Percentiles rank a stretch among this genome's conserved stretches.
These are phyloP conservation scores for Poeciliopsis infans DNA, from an alignment of 2,797 vertebrate genomes.

Conservation along the genomic window DNA sequence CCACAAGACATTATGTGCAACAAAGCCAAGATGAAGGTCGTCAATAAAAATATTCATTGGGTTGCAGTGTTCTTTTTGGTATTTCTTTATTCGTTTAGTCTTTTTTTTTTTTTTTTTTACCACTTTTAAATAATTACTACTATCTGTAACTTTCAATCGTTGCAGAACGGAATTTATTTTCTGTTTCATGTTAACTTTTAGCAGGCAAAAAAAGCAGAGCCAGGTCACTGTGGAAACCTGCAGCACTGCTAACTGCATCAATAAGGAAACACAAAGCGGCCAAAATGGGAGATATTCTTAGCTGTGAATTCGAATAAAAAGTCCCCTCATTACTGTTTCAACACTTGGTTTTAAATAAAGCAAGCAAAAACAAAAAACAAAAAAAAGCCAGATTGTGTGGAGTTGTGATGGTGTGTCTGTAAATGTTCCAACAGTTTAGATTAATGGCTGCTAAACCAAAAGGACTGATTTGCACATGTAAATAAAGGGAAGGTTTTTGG, in stretches of 20 bases:
- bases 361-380: no score
- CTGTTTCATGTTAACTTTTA: background rate
- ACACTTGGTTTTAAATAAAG: background rate
- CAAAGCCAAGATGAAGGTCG: background rate
- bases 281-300: conserved; percentile 4
- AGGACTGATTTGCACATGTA: background rate
- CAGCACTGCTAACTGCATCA: conserved; percentile 40
- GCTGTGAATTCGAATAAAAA: background rate
- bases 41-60: background rate
- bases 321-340: background rate
- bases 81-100: no score
- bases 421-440: background rate
- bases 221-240: conserved; percentile 22
- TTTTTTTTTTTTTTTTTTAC: background rate
- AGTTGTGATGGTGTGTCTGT: background rate
- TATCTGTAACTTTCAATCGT: background rate
- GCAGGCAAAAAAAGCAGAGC: background rate
- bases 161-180: conserved; percentile 1
- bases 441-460: background rate
- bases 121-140: background rate
- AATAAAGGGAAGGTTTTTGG: background rate
- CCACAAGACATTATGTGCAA: background rate
- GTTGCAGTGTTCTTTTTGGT: background rate
- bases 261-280: conserved; percentile 28
- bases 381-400: background rate